Conservation (phyloP, 2,113 vertebrate species). For the Noctilio leporinus region DNA sequence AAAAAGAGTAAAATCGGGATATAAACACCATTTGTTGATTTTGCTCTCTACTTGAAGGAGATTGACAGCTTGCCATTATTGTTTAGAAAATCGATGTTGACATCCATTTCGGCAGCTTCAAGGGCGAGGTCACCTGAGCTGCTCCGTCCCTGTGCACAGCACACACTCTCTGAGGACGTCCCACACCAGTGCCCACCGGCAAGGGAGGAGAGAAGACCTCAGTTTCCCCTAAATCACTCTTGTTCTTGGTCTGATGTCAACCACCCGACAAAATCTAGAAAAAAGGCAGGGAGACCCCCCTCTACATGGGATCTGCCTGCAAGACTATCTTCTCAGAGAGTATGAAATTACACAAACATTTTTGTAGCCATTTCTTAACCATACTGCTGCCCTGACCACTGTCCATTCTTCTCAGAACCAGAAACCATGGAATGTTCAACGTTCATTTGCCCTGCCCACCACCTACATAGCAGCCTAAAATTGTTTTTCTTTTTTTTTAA, state of each 20-base stretch:
- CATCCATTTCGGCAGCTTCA: not conserved
- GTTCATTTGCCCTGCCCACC: not conserved
- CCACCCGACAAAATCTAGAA: not conserved
- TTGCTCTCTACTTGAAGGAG: not conserved
- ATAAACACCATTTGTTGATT: not conserved
- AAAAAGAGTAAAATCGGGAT: not conserved
- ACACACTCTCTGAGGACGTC: not conserved
- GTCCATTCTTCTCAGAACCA: not conserved
- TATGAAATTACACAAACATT: not conserved
- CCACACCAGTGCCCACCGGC: not conserved
- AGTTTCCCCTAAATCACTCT: not conserved
- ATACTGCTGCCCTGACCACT: not conserved
- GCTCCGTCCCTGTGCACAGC: fast-evolving
- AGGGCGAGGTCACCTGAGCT: not conserved
- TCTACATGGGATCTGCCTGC: not conserved
- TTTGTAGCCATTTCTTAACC: not conserved
- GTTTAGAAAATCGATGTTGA: not conserved
- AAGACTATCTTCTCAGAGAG: not conserved
- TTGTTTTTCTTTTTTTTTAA: too few relatives aligned
- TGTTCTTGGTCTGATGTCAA: not conserved
- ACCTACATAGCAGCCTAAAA: not conserved
- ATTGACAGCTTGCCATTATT: not conserved
- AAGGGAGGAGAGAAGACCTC: not conserved
- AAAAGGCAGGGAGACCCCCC: not conserved
- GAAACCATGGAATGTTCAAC: not conserved